Evolutionary conservation across 2,888 invertebrate species (phyloP).

Genomic region (Uropetala carovei): DNA sequence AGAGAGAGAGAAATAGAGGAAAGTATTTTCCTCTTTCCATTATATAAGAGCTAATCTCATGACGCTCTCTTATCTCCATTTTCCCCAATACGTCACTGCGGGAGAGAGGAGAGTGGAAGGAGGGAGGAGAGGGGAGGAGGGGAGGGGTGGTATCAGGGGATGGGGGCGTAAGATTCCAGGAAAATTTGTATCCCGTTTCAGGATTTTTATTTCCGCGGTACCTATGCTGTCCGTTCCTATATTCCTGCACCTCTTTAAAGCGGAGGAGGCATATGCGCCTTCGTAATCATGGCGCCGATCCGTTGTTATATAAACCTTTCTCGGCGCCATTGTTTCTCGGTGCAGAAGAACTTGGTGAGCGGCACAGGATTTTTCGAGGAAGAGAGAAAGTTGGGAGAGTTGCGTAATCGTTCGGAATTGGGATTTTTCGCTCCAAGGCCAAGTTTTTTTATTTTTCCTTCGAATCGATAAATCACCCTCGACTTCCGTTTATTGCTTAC

Average conservation of each 20-base stretch:
- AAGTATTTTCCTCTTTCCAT: background rate
- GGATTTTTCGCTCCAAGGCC: conserved; percentile 9
- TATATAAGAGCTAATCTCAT: conserved; percentile 27
- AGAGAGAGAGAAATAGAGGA: background rate
- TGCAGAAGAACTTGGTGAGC: background rate
- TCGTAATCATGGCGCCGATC: conserved; percentile 20
- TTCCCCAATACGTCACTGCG: background rate
- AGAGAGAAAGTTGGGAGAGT: background rate
- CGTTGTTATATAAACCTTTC: conserved; percentile 9
- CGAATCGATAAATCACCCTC: background rate
- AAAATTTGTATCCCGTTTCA: background rate
- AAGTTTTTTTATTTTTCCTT: background rate
- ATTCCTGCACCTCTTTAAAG: background rate
- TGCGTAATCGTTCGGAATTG: background rate
- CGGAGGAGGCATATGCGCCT: background rate
- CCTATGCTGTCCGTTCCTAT: background rate
- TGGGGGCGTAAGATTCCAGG: background rate
- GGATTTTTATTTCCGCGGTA: background rate
- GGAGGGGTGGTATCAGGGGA: background rate
- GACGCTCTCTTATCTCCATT: background rate
- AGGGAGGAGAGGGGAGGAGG: background rate
- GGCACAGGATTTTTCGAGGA: background rate
- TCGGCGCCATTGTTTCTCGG: conserved; percentile 18
- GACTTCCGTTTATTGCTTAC: too few relatives aligned
- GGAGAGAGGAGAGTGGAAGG: background rate